Conservation (phyloP, 2,888 invertebrate genomes). For the Ectropis crepuscularia region DNA sequence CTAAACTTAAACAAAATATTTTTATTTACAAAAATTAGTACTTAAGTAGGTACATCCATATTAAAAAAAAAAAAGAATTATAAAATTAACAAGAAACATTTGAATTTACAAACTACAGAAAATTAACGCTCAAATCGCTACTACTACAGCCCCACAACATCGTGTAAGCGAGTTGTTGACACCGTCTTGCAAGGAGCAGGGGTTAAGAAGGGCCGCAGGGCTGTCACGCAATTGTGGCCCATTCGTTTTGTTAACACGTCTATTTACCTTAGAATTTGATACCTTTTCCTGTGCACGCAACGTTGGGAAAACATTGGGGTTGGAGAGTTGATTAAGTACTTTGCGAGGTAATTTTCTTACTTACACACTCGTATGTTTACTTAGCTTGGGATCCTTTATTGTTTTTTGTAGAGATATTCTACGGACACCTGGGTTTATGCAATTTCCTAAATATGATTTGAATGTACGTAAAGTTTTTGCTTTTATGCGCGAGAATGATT, state of each 20-base stretch:
- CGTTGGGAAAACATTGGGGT: slow-evolving; percentile 26
- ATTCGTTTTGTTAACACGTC: slow-evolving; percentile 50
- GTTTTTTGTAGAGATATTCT: not conserved
- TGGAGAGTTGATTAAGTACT: slow-evolving; percentile 21
- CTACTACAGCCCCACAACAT: slow-evolving; percentile 37
- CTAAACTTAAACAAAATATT: too few species aligned
- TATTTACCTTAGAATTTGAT: slow-evolving; percentile 30
- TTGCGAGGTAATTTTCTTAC: slow-evolving; percentile 8
- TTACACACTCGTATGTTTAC: not conserved
- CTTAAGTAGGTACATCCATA: too few species aligned
- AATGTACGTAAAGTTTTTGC: too few species aligned
- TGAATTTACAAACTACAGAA: too few species aligned
- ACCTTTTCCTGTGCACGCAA: slow-evolving; percentile 51
- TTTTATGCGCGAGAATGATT: too few species aligned
- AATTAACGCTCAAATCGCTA: slow-evolving; percentile 30
- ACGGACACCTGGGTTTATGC: too few species aligned
- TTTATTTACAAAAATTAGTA: too few species aligned
- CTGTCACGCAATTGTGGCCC: slow-evolving; percentile 60
- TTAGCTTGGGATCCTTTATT: not conserved
- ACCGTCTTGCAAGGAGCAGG: slow-evolving; percentile 69
- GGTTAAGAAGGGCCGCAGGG: slow-evolving; percentile 63
- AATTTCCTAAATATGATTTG: too few species aligned
- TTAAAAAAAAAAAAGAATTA: too few species aligned
- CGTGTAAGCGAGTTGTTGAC: slow-evolving; percentile 62
- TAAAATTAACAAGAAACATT: too few species aligned